phyloP scores from a whole-genome alignment of 2,113 vertebrate species.

The Lutjanus erythropterus region DNA sequence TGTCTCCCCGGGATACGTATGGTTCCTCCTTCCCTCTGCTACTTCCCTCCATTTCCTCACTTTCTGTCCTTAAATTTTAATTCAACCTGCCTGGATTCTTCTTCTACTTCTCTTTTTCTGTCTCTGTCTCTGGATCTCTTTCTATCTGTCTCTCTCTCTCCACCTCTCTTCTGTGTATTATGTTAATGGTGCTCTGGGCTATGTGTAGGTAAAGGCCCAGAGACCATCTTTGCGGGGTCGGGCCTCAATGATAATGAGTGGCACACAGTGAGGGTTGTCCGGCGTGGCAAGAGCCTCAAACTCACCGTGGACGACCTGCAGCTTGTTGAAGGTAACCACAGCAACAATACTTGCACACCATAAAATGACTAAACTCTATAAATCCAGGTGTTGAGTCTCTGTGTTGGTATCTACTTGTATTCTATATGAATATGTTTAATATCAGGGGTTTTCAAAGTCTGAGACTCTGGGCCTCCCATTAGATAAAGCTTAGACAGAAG shows the following conservation, averaged over 20 bases:
- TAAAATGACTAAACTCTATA: slow-evolving; percentile 1
- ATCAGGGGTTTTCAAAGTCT: too few species aligned
- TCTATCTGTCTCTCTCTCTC: slow-evolving; percentile 48
- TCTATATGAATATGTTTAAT: slow-evolving; percentile 1
- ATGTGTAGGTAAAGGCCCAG: slow-evolving; percentile 99
- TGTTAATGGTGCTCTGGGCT: slow-evolving; percentile 92
- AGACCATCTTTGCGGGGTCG: slow-evolving; percentile 99
- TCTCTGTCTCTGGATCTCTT: slow-evolving; percentile 53
- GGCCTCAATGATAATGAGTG: slow-evolving; percentile 99
- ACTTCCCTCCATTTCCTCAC: slow-evolving; percentile 49
- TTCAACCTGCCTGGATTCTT: slow-evolving; percentile 55
- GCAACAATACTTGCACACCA: slow-evolving; percentile 14
- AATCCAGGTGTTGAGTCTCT: not conserved
- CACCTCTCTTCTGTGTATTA: slow-evolving; percentile 49
- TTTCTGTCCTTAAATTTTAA: slow-evolving; percentile 58
- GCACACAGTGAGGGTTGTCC: slow-evolving; percentile 98
- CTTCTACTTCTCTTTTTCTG: slow-evolving; percentile 32
- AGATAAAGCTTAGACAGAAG: too few species aligned
- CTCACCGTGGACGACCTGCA: slow-evolving; percentile 97
- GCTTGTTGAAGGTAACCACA: slow-evolving; percentile 85
- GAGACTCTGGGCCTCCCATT: too few species aligned
- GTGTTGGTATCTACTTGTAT: slow-evolving; percentile 9
- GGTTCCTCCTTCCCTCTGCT: slow-evolving; percentile 44
- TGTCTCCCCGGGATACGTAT: slow-evolving; percentile 66
- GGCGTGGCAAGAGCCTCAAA: slow-evolving; percentile 97